Conservation (phyloP, 2,113 vertebrate genomes). For the Todiramphus saurophagus region DNA sequence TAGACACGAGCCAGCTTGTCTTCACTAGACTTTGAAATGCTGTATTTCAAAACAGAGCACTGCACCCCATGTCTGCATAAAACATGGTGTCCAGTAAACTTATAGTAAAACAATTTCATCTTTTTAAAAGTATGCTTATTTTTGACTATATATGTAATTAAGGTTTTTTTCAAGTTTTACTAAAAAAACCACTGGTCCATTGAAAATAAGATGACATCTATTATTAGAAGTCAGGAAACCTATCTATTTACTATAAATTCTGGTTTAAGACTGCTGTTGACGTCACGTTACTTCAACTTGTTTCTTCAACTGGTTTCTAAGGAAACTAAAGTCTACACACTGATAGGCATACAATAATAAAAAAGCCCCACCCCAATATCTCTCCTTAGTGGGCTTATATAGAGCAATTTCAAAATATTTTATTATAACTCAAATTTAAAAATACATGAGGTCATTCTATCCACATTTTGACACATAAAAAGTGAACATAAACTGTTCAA, state of each 20-base stretch:
- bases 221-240: slow-evolving; percentile 25
- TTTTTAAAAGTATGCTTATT: neutral
- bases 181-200: neutral
- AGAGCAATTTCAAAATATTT: slow-evolving; percentile 48
- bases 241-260: slow-evolving; percentile 44
- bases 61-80: neutral
- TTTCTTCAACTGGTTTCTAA: neutral
- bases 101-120: neutral
- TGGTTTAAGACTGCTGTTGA: slow-evolving; percentile 55
- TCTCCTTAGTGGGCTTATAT: neutral
- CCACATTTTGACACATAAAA: slow-evolving; percentile 53
- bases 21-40: neutral
- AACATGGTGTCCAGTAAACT: neutral
- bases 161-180: neutral
- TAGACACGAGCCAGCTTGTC: neutral
- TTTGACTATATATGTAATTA: neutral
- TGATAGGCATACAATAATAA: slow-evolving; percentile 11
- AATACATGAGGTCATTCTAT: slow-evolving; percentile 34
- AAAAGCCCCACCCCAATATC: neutral
- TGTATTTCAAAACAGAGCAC: neutral
- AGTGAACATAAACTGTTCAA: neutral
- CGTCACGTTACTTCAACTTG: slow-evolving; percentile 43
- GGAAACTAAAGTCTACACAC: neutral
- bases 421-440: slow-evolving; percentile 54
- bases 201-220: slow-evolving; percentile 24